Evolutionary conservation across 2,888 invertebrate species (phyloP).

Genomic region (Liopterus haemorrhoidalis): DNA sequence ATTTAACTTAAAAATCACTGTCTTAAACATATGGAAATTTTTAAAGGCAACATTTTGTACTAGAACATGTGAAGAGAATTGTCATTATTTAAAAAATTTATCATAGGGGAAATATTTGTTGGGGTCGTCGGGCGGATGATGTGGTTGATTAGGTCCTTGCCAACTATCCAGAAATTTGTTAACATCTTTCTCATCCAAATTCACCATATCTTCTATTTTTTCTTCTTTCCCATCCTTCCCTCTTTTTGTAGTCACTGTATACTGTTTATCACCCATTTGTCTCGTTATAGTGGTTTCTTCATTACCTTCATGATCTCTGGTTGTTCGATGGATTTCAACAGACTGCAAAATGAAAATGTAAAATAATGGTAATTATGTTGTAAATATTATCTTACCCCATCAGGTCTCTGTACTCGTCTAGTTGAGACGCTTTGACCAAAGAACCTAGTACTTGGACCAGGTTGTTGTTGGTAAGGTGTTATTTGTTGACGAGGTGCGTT

Average conservation of each 20-base stretch:
- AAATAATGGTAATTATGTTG: constrained; percentile 4
- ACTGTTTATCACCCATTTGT: constrained; percentile 41
- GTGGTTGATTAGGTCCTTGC: constrained; percentile 2
- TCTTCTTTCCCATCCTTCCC: constrained; percentile 41
- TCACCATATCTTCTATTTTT: constrained; percentile 39
- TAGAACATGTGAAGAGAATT: no score
- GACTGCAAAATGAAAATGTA: constrained; percentile 38
- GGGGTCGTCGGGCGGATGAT: constrained; percentile 6
- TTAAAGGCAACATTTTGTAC: no score
- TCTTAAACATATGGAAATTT: no score
- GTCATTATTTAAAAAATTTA: constrained; percentile 37
- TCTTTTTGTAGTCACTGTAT: constrained; percentile 47
- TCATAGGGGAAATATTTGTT: constrained; percentile 33
- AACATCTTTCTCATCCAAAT: constrained; percentile 39
- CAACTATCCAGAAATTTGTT: constrained; percentile 26
- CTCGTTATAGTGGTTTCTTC: constrained; percentile 53
- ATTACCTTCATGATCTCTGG: constrained; percentile 54
- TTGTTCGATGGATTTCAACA: constrained; percentile 51
- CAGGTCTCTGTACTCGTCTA: constrained; percentile 50
- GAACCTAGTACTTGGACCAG: constrained; percentile 37
- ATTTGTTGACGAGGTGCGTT: constrained; percentile 20
- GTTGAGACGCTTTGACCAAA: constrained; percentile 52
- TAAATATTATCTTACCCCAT: constrained; percentile 45
- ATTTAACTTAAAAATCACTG: no score
- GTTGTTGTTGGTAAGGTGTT: constrained; percentile 33